Percentiles rank a stretch among this genome's conserved stretches.
These are phyloP conservation scores for Palythoa caribaeorum DNA, from an alignment of 92 coral and sea anemone genomes.

Conservation along the genomic window DNA sequence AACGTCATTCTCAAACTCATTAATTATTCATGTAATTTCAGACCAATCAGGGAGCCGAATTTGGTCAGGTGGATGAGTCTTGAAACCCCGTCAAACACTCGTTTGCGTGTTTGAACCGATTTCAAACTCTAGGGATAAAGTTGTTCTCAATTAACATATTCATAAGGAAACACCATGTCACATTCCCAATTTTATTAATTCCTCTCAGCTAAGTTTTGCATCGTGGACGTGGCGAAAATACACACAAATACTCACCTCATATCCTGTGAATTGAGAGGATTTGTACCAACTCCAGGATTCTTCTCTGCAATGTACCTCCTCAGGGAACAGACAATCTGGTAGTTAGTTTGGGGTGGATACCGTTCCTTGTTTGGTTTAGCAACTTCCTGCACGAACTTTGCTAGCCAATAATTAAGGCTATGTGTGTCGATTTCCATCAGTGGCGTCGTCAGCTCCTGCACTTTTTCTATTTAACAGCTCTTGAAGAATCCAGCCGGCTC, in stretches of 20 bases:
- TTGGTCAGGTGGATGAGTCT: too few species aligned
- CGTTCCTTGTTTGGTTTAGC: constrained; percentile 34
- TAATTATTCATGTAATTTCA: too few species aligned
- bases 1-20: too few species aligned
- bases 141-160: too few species aligned
- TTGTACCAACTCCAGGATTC: constrained; percentile 5
- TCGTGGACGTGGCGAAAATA: constrained; percentile 21
- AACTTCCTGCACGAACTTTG: constrained; percentile 23
- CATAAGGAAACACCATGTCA: too few species aligned
- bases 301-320: background rate
- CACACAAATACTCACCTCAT: constrained; percentile 13
- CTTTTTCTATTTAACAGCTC: background rate
- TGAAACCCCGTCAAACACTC: too few species aligned
- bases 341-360: constrained; percentile 8
- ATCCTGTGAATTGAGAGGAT: constrained; percentile 33
- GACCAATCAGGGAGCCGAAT: too few species aligned
- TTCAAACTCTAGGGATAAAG: too few species aligned
- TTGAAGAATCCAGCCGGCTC: constrained; percentile 14
- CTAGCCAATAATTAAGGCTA: constrained; percentile 1
- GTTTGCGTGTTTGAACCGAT: too few species aligned
- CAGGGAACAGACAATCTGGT: background rate
- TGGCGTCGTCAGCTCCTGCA: constrained; percentile 8
- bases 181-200: too few species aligned
- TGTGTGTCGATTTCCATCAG: constrained; percentile 6
- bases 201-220: constrained; percentile 6